Base-by-base conservation (phyloP, 2,888 invertebrate species). In the Lepetodrilus schrolli region DNA sequence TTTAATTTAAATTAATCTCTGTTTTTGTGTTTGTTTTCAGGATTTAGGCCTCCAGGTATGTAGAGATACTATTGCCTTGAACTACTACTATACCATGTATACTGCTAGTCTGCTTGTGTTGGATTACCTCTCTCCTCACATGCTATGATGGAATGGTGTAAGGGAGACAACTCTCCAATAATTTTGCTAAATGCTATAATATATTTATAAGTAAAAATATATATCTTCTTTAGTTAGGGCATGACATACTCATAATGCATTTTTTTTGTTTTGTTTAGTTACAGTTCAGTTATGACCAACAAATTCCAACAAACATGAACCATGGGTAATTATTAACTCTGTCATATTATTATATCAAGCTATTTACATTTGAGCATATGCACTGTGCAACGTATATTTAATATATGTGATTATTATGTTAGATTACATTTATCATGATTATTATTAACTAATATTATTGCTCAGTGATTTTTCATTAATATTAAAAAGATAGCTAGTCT, bases 301-400 rank as follows among this genome's bases (percentile, higher is more conserved):
- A 85, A 73, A 76, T 79, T 73, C 78, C 83, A 74, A 78, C 86
- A 74, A 85, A 86, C 81, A 83, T 85, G 81, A 87, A 86, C 58
- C 58, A 38, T 84, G 84, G 85, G 87, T 87, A 82, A 81, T 86
- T 79, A 43, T 70, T 50, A 65, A 48, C 34, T 43, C 48, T 70
- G 43, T 21, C n/a, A 65, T 66, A 70, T 66, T 68, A 34, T 65
- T 38, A n/a, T 66, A 23, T 20, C 1, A 58, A 34, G 47, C n/a
- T 5, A 58, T 72, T 37, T 43, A 26, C 23, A 72, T 26, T 23
- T n/a, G n/a, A n/a, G n/a, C n/a, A n/a, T n/a, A n/a, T n/a, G n/a
- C n/a, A n/a, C n/a, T n/a, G n/a, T n/a, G n/a, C n/a, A n/a, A n/a
- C n/a, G n/a, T n/a, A n/a, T n/a, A n/a, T n/a, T n/a, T n/a, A n/a